A percentile compares a stretch with the other conserved stretches of the same genome.
Evolutionary conservation across 2,888 invertebrate genomes (phyloP).

Genomic region (Trichogramma dendrolimi): DNA sequence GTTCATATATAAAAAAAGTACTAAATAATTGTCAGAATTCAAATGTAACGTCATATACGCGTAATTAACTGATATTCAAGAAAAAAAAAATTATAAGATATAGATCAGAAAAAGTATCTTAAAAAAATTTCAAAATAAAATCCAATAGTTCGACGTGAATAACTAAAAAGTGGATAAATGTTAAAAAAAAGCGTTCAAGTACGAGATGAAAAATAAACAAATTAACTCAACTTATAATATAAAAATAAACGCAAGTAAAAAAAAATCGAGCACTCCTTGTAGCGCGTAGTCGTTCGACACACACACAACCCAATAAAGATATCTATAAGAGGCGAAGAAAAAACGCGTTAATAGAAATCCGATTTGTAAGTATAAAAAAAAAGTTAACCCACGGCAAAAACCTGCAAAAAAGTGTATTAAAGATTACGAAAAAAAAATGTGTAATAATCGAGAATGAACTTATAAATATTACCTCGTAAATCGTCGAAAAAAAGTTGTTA

Average conservation of each 20-base stretch:
- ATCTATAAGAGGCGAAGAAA: background rate
- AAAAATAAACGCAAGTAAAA: constrained; percentile 8
- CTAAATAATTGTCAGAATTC: too few relatives aligned
- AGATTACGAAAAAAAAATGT: constrained; percentile 12
- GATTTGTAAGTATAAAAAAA: constrained; percentile 19
- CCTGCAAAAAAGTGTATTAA: too few relatives aligned
- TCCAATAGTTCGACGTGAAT: constrained; percentile 21
- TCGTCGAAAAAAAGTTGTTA: constrained; percentile 22
- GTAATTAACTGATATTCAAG: background rate
- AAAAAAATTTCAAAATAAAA: constrained; percentile 9
- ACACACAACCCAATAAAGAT: constrained; percentile 15
- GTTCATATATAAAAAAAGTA: too few relatives aligned
- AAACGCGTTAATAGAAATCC: constrained; percentile 10
- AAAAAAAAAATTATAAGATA: background rate
- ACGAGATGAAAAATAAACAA: background rate
- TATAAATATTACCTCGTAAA: constrained; percentile 20
- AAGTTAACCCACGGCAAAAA: background rate
- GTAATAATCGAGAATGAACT: constrained; percentile 14
- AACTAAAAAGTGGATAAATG: constrained; percentile 8
- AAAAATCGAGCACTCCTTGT: constrained; percentile 17
- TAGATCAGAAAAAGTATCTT: constrained; percentile 3
- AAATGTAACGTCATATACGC: too few relatives aligned
- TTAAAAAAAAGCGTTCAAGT: too few relatives aligned
- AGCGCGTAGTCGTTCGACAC: constrained; percentile 20
- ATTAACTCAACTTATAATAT: constrained; percentile 12